Evolutionary conservation across 2,797 vertebrate species (phyloP).

Genomic region (Falco novaeseelandiae): DNA sequence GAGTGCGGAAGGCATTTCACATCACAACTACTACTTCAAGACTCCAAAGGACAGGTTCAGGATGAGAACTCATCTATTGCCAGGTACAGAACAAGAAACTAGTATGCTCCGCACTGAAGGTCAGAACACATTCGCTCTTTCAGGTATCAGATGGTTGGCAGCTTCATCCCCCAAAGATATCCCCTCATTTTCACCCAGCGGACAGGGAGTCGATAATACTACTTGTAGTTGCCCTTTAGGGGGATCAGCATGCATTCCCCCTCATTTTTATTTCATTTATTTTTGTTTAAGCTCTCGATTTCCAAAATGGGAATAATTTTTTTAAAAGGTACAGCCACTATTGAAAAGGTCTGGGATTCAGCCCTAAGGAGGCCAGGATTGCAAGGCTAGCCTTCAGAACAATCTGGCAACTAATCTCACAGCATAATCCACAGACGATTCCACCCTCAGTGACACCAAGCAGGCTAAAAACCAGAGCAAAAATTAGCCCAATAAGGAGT

Average conservation of each 20-base stretch:
- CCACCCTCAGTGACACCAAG: not conserved
- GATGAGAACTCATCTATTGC: not conserved
- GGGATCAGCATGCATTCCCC: not conserved
- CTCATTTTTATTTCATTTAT: not conserved
- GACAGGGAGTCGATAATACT: not conserved
- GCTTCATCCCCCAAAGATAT: not conserved
- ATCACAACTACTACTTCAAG: not conserved
- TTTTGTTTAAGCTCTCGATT: not conserved
- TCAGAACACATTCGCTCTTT: not conserved
- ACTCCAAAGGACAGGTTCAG: not conserved
- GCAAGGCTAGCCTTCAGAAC: not conserved
- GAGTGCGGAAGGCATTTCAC: not conserved
- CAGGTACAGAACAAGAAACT: not conserved
- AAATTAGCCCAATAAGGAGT: not conserved
- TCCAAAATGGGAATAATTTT: not conserved
- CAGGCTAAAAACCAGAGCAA: not conserved
- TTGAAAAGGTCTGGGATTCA: not conserved
- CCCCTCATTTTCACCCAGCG: not conserved
- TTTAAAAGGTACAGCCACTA: not conserved
- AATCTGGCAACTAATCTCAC: not conserved
- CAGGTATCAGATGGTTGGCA: not conserved
- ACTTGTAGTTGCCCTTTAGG: not conserved
- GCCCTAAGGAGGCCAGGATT: not conserved
- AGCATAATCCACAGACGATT: not conserved
- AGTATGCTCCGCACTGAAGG: not conserved